These are phyloP conservation scores for Pemphredon lugubris DNA, from an alignment of 2,888 invertebrate genomes.

Conservation along the genomic window DNA sequence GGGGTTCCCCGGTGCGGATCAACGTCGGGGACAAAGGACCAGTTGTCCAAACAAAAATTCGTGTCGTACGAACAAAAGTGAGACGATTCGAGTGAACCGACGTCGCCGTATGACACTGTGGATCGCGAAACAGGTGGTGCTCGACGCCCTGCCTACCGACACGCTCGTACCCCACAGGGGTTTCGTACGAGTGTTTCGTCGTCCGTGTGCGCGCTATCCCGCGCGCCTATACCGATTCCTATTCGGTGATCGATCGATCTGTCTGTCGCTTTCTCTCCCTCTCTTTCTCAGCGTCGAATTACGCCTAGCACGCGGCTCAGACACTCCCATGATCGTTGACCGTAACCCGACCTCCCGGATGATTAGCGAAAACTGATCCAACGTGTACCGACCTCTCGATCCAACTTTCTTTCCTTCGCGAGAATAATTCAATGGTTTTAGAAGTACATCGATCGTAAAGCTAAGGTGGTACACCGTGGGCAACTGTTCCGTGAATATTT, in stretches of 20 bases:
- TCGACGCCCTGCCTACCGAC: constrained; percentile 22
- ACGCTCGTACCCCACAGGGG: not conserved
- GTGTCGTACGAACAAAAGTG: constrained; percentile 37
- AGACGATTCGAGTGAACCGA: constrained; percentile 32
- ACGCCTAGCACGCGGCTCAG: constrained; percentile 30
- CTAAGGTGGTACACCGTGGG: too few species aligned
- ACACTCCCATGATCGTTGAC: constrained; percentile 45
- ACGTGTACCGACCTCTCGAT: not conserved
- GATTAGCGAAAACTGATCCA: constrained; percentile 46
- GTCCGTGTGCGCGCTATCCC: constrained; percentile 7
- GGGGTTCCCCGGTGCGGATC: constrained; percentile 49
- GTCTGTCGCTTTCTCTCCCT: too few species aligned
- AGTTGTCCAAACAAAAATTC: constrained; percentile 62
- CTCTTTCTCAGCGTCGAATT: constrained; percentile 50
- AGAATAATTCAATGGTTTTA: not conserved
- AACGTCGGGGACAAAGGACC: constrained; percentile 55
- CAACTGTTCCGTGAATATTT: too few species aligned
- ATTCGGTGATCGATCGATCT: constrained; percentile 54
- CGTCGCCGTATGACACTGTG: constrained; percentile 26
- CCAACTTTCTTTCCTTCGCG: not conserved
- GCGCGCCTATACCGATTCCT: too few species aligned
- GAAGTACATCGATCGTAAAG: too few species aligned
- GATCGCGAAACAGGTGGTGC: constrained; percentile 57
- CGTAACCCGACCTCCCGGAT: constrained; percentile 47
- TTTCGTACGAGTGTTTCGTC: constrained; percentile 24